Conservation (phyloP, 2,888 invertebrate species). For the Scrobipalpa atriplicella region DNA sequence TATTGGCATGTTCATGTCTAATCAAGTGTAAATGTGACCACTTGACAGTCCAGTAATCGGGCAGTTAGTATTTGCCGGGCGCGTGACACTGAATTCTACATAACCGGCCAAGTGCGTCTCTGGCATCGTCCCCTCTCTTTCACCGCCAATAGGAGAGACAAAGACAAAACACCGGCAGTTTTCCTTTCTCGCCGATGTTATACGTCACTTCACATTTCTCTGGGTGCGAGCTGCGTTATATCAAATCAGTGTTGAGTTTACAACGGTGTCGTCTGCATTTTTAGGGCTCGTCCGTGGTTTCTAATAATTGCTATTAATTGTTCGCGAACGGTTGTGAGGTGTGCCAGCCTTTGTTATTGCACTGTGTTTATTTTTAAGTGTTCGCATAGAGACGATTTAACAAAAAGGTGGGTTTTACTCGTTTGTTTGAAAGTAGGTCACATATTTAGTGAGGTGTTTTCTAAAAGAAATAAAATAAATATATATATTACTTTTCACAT, state of each 20-base stretch:
- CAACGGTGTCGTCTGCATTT: constrained; percentile 68
- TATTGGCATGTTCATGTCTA: constrained; percentile 6
- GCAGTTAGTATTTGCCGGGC: constrained; percentile 43
- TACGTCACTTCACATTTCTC: constrained; percentile 78
- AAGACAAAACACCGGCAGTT: constrained; percentile 62
- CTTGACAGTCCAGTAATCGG: constrained; percentile 38
- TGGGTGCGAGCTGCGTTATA: constrained; percentile 57
- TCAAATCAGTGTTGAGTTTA: constrained; percentile 72
- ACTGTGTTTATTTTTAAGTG: constrained; percentile 26
- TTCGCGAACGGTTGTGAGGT: constrained; percentile 54
- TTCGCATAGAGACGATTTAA: constrained; percentile 45
- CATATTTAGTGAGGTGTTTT: background rate
- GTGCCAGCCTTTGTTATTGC: constrained; percentile 41
- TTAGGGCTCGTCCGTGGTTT: constrained; percentile 60
- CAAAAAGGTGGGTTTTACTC: constrained; percentile 47
- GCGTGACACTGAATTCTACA: constrained; percentile 78
- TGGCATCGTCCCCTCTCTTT: constrained; percentile 60
- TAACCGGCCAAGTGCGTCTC: constrained; percentile 69
- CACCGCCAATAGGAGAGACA: constrained; percentile 50
- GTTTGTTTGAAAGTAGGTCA: constrained; percentile 15
- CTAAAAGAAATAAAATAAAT: background rate
- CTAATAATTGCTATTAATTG: constrained; percentile 61
- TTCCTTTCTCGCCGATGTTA: constrained; percentile 71
- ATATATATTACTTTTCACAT: background rate
- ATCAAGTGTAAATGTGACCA: constrained; percentile 26